phyloP scores from a whole-genome alignment of 2,888 invertebrate genomes.

The Xylocampa areola region DNA sequence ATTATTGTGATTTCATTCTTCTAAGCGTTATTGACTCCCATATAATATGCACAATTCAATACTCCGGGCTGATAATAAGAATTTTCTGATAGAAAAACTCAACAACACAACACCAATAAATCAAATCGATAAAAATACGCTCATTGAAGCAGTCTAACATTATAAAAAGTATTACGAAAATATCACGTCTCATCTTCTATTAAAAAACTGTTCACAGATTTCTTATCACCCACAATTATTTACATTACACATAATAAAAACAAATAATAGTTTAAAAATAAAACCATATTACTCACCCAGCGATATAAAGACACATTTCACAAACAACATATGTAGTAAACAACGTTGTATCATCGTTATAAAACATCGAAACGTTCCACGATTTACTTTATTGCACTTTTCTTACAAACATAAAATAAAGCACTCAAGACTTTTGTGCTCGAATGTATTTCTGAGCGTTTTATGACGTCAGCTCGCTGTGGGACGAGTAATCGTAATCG shows the following conservation, averaged over 20 bases:
- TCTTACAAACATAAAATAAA: conserved; percentile 53
- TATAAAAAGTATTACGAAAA: no score
- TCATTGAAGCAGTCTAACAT: no score
- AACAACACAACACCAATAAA: no score
- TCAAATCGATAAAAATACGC: no score
- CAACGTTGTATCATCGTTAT: conserved; percentile 35
- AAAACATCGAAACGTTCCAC: conserved; percentile 44
- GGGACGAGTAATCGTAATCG: conserved; percentile 29
- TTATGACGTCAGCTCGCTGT: conserved; percentile 35
- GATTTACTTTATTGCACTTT: conserved; percentile 51
- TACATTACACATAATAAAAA: background rate
- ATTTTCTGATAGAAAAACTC: no score
- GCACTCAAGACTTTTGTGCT: conserved; percentile 37
- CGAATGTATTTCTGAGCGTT: conserved; percentile 43
- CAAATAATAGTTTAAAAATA: conserved; percentile 2
- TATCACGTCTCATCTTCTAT: no score
- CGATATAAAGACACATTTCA: conserved; percentile 11
- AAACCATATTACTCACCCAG: background rate
- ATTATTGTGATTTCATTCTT: no score
- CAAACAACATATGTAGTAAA: conserved; percentile 31
- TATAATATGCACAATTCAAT: no score
- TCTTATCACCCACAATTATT: no score
- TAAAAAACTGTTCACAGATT: no score
- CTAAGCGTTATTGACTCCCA: no score
- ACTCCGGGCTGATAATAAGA: no score